These are phyloP conservation scores for Oceanodroma tethys DNA, from an alignment of 2,113 vertebrate genomes.

Conservation along the genomic window DNA sequence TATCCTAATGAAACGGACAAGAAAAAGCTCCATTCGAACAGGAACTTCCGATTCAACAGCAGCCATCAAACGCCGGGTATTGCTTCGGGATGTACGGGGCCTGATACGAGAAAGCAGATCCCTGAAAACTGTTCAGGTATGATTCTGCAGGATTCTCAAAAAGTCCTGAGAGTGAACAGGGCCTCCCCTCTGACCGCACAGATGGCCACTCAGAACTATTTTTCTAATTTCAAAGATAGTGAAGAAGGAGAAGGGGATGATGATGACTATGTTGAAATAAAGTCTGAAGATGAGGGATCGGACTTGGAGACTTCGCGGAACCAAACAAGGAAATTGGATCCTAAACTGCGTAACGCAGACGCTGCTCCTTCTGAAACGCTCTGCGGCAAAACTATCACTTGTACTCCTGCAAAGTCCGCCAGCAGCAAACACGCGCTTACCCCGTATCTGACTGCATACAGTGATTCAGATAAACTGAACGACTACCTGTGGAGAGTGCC, in stretches of 20 bases:
- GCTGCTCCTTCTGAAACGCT: constrained; percentile 9
- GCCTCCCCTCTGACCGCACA: constrained; percentile 80
- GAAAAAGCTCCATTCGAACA: constrained; percentile 46
- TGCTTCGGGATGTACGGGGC: neutral
- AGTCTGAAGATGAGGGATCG: constrained; percentile 89
- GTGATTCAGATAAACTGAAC: constrained; percentile 81
- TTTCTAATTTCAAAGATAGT: constrained; percentile 93
- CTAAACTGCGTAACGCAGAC: neutral
- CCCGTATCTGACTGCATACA: constrained; percentile 62
- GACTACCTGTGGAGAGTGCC: constrained; percentile 91
- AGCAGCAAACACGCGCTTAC: constrained; percentile 53
- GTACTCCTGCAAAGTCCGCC: constrained; percentile 70
- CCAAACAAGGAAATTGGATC: constrained; percentile 20
- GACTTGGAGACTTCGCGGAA: constrained; percentile 51
- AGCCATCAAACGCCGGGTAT: constrained; percentile 19
- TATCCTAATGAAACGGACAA: constrained; percentile 67
- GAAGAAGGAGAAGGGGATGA: constrained; percentile 83
- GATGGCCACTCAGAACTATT: constrained; percentile 89
- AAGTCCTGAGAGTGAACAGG: constrained; percentile 87
- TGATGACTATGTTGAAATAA: constrained; percentile 97
- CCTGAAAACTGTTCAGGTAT: constrained; percentile 79
- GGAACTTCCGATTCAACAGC: constrained; percentile 35
- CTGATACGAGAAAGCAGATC: constrained; percentile 26
- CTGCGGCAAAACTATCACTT: constrained; percentile 18
- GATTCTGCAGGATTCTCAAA: constrained; percentile 91